Percentiles rank a stretch among this genome's conserved stretches.
Conservation (phyloP, 2,797 vertebrate genomes). For the Acanthurus leucopareius region DNA sequence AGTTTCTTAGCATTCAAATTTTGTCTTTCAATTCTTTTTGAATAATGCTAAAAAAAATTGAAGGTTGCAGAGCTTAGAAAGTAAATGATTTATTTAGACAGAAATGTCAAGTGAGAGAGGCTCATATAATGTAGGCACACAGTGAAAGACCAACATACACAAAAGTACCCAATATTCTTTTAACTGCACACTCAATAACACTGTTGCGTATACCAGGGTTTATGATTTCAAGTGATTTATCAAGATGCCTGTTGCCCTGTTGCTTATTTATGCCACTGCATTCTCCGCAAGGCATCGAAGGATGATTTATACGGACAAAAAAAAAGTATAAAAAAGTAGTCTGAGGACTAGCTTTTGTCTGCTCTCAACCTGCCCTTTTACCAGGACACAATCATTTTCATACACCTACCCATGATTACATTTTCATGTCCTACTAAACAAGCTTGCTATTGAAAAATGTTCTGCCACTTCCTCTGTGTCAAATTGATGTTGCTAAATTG, state of each 20-base stretch:
- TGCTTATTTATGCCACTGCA: background rate
- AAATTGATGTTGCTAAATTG: background rate
- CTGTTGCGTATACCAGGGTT: background rate
- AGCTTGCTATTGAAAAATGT: background rate
- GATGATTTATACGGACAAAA: background rate
- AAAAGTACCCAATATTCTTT: background rate
- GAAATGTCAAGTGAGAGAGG: conserved; percentile 48
- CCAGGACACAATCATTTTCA: background rate
- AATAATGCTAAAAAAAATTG: conserved; percentile 4
- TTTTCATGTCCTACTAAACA: conserved; percentile 1
- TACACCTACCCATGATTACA: conserved; percentile 7
- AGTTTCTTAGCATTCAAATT: conserved; percentile 17
- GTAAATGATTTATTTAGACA: conserved; percentile 28
- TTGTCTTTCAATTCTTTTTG: conserved; percentile 17
- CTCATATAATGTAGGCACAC: conserved; percentile 3
- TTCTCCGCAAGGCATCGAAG: background rate
- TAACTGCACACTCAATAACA: conserved; percentile 3
- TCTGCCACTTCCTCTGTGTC: background rate
- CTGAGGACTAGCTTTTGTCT: background rate
- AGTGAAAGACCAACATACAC: background rate
- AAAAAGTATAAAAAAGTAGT: background rate
- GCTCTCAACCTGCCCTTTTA: conserved; percentile 35
- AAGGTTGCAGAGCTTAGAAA: conserved; percentile 5
- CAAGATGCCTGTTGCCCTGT: conserved; percentile 19
- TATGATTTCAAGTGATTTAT: background rate